phyloP scores from a whole-genome alignment of 2,797 vertebrate genomes.

The Salarias fasciatus region DNA sequence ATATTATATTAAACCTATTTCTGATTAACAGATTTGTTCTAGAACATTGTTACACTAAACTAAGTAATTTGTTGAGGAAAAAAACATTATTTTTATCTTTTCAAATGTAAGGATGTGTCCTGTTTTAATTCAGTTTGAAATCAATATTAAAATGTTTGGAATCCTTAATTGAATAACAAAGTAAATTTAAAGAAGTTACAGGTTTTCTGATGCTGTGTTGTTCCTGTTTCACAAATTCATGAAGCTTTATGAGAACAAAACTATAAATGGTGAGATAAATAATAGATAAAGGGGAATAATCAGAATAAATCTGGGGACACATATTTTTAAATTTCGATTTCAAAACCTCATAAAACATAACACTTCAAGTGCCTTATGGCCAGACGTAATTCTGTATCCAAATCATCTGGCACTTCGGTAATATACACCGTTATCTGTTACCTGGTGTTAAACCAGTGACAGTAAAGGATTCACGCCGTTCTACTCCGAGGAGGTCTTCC shows the following conservation, averaged over 20 bases:
- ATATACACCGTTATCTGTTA: not conserved
- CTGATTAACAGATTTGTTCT: too few species aligned
- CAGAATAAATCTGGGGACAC: too few species aligned
- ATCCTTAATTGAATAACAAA: not conserved
- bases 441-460: slow-evolving; percentile 1
- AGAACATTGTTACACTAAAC: too few species aligned
- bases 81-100: too few species aligned
- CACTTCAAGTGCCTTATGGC: too few species aligned
- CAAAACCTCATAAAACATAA: too few species aligned
- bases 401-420: too few species aligned
- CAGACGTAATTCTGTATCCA: too few species aligned
- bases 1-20: not conserved
- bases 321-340: too few species aligned
- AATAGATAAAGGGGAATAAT: not conserved
- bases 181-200: not conserved
- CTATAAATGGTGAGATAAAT: not conserved
- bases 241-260: not conserved
- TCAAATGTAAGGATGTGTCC: too few species aligned
- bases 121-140: not conserved
- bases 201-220: not conserved
- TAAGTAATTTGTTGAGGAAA: too few species aligned
- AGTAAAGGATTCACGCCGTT: slow-evolving; percentile 47
- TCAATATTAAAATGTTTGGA: not conserved
- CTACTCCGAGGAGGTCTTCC: slow-evolving; percentile 65
- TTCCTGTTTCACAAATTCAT: not conserved